Evolutionary conservation across 2,113 vertebrate species (phyloP).

Genomic region (Barnardius zonarius): DNA sequence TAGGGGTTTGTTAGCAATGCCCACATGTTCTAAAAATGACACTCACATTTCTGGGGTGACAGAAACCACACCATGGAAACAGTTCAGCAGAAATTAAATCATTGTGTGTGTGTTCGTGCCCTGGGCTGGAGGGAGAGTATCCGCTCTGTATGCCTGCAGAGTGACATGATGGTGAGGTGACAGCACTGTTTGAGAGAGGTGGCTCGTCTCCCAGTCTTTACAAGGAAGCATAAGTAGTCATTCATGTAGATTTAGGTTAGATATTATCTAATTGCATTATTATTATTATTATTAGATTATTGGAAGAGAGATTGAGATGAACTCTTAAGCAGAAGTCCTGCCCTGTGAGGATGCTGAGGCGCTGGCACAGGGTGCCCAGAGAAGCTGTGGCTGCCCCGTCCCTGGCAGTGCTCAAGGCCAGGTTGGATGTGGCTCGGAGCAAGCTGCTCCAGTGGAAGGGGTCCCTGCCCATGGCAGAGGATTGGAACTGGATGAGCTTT

Average conservation of each 20-base stretch:
- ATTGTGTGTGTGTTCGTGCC: background rate
- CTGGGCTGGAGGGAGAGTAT: background rate
- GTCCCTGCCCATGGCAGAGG: background rate
- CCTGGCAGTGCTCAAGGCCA: background rate
- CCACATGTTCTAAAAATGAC: slow-evolving; percentile 34
- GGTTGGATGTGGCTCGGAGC: too few species aligned
- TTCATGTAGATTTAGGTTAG: background rate
- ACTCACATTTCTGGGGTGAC: background rate
- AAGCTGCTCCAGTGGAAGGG: too few species aligned
- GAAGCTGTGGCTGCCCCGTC: background rate
- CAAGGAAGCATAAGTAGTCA: too few species aligned
- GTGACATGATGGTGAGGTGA: background rate
- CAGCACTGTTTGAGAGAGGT: background rate
- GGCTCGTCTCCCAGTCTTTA: background rate
- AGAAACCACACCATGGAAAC: slow-evolving; percentile 68
- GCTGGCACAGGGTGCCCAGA: background rate
- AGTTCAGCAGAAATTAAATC: background rate
- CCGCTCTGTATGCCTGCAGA: background rate
- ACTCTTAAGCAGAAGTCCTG: background rate
- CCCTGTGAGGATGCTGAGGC: background rate
- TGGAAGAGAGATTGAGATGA: background rate
- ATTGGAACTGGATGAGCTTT: background rate
- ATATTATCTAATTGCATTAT: background rate
- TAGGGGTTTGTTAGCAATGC: slow-evolving; percentile 35
- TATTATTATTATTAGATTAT: background rate